Conservation (phyloP, 2,797 vertebrate genomes). For the Phataginus tetradactyla region DNA sequence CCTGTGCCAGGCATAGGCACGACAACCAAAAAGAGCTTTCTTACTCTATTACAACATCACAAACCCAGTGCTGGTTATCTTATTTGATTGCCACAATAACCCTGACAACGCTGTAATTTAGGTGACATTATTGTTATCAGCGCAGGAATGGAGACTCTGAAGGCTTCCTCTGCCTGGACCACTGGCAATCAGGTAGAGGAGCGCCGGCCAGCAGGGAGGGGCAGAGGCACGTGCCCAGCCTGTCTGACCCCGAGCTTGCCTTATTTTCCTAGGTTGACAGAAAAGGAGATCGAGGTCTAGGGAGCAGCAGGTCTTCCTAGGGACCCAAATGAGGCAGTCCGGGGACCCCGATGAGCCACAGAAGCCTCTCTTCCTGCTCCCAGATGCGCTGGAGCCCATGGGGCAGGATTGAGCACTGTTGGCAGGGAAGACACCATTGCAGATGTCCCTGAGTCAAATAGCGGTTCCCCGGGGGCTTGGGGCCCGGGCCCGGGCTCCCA, state of each 20-base stretch:
- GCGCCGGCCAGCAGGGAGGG: rapidly evolving
- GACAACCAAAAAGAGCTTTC: background rate
- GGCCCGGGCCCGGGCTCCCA: background rate
- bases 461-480: background rate
- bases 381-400: background rate
- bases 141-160: background rate
- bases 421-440: rapidly evolving
- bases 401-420: background rate
- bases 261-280: background rate
- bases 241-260: background rate
- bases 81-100: background rate
- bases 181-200: background rate
- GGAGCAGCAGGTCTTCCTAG: background rate
- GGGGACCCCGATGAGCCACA: rapidly evolving
- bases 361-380: background rate
- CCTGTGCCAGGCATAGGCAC: background rate
- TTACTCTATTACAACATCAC: background rate
- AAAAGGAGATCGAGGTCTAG: background rate
- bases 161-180: no score
- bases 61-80: background rate
- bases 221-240: no score
- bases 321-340: background rate
- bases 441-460: rapidly evolving
- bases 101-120: background rate
- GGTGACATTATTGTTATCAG: background rate